phyloP scores from a whole-genome alignment of 2,888 invertebrate species.

The Epistrophe eligans region DNA sequence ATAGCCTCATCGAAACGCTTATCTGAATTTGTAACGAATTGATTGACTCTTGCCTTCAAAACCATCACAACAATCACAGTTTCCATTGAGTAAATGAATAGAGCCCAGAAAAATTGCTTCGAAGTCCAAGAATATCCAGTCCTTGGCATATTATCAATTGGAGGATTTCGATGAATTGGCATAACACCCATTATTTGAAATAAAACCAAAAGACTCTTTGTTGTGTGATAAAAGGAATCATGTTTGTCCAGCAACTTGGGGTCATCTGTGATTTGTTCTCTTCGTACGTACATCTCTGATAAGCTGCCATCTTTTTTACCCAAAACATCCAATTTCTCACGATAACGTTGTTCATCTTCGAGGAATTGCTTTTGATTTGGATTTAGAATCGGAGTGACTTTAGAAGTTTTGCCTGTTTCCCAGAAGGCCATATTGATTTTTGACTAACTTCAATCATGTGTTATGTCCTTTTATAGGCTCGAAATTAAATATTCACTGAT shows the following conservation, averaged over 20 bases:
- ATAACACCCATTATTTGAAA: constrained; percentile 91
- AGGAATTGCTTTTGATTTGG: constrained; percentile 83
- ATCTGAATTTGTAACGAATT: constrained; percentile 86
- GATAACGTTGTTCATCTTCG: constrained; percentile 82
- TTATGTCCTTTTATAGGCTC: constrained; percentile 46
- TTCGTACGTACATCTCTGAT: constrained; percentile 80
- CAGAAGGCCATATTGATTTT: constrained; percentile 80
- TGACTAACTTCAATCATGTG: constrained; percentile 5
- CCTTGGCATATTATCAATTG: constrained; percentile 84
- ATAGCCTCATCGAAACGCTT: constrained; percentile 90
- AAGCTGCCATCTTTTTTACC: constrained; percentile 72
- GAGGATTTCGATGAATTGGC: constrained; percentile 89
- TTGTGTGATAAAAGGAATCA: constrained; percentile 89
- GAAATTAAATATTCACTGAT: constrained; percentile 59
- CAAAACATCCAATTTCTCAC: constrained; percentile 79
- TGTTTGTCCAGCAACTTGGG: constrained; percentile 87
- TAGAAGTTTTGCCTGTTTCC: constrained; percentile 76
- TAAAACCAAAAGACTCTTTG: constrained; percentile 88
- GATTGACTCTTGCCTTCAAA: constrained; percentile 85
- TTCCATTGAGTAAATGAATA: constrained; percentile 87
- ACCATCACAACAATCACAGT: constrained; percentile 86
- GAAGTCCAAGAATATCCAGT: constrained; percentile 88
- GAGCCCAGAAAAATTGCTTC: constrained; percentile 88
- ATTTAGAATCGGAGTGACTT: constrained; percentile 82
- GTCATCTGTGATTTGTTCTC: constrained; percentile 84